Conservation (phyloP, 1,140 invertebrate genomes). For the Rhyacophila brunnea region DNA sequence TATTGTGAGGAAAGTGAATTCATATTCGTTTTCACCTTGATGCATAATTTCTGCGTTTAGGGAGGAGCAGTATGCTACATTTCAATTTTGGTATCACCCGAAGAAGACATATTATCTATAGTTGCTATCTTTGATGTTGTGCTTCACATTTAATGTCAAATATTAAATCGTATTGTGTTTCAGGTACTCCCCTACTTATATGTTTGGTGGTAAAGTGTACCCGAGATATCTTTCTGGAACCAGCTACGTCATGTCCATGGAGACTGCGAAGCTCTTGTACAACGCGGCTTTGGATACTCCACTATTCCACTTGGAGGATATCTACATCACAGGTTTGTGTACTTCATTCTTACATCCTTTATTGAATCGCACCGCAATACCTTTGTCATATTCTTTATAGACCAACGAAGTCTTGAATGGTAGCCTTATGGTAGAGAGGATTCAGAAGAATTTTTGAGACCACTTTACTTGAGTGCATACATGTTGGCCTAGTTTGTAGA, state of each 20-base stretch:
- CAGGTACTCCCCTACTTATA: constrained; percentile 77
- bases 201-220: constrained; percentile 72
- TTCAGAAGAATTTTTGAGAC: not conserved
- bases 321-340: constrained; percentile 75
- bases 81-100: no score
- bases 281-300: constrained; percentile 65
- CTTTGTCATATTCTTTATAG: no score
- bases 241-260: constrained; percentile 76
- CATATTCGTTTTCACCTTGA: no score
- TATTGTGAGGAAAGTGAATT: no score
- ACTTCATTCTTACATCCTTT: not conserved
- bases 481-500: not conserved
- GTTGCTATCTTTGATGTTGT: no score
- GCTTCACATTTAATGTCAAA: no score
- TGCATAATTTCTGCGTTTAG: no score
- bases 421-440: not conserved
- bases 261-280: constrained; percentile 67
- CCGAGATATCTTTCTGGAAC: constrained; percentile 84
- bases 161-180: no score
- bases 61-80: no score
- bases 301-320: constrained; percentile 80
- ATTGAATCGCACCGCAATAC: no score
- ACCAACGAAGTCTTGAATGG: no score
- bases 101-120: no score
- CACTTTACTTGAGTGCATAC: not conserved